Evolutionary conservation across 2,797 vertebrate genomes (phyloP).

Genomic region (Manis javanica): DNA sequence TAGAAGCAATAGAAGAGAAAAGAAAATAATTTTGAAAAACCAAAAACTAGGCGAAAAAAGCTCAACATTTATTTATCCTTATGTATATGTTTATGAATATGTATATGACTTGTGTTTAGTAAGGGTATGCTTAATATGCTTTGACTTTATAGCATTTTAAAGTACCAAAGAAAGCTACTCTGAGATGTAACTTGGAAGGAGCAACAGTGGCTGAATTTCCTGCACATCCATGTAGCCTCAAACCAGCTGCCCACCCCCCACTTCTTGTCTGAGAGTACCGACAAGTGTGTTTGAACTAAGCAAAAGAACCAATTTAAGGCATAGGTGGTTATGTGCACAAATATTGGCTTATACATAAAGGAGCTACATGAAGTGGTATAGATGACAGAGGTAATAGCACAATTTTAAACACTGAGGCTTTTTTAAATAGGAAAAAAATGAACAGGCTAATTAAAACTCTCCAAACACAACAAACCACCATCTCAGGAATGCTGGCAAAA

Average conservation of each 20-base stretch:
- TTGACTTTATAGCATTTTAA: not conserved
- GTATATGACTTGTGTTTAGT: not conserved
- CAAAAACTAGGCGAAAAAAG: not conserved
- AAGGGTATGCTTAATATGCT: not conserved
- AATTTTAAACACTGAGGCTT: not conserved
- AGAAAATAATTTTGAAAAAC: not conserved
- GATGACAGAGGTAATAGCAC: not conserved
- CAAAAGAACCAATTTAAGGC: not conserved
- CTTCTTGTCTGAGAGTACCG: not conserved
- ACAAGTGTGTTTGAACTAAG: not conserved
- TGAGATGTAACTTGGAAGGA: not conserved
- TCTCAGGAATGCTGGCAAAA: not conserved
- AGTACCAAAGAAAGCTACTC: not conserved
- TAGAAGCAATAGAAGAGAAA: not conserved
- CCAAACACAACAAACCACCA: not conserved
- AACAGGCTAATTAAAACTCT: not conserved
- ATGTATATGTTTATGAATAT: not conserved
- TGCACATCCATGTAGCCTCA: not conserved
- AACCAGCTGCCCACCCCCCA: accelerated
- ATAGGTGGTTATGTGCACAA: not conserved
- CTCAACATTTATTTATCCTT: not conserved
- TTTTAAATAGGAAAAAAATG: not conserved
- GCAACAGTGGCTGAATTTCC: not conserved
- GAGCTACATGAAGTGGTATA: not conserved
- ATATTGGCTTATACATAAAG: not conserved